Conservation (phyloP, 35 echinoderm and acorn worm genomes). For the Patiria miniata region DNA sequence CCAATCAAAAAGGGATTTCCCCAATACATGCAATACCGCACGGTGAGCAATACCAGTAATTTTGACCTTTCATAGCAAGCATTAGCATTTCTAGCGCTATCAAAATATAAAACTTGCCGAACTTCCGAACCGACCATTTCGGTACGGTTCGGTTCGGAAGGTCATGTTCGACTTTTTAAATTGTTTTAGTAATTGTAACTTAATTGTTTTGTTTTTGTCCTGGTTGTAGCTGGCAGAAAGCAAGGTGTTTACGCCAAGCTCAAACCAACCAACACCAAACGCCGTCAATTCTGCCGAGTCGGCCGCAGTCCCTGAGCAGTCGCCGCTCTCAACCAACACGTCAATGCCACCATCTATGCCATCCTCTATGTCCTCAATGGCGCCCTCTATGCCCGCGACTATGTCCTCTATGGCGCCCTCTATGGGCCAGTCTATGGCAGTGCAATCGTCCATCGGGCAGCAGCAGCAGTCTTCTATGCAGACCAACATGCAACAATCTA, state of each 20-base stretch:
- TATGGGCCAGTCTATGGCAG: conserved; percentile 15
- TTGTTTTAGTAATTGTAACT: no score
- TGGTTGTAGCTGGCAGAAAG: conserved; percentile 41
- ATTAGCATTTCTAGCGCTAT: no score
- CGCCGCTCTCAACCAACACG: not conserved
- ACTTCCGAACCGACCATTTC: no score
- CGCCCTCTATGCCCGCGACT: conserved; percentile 1
- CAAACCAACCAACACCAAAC: not conserved
- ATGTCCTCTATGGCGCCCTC: conserved; percentile 12
- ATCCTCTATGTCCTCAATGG: not conserved
- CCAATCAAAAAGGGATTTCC: no score
- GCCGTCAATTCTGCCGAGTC: not conserved
- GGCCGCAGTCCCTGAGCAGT: not conserved
- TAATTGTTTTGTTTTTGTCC: no score
- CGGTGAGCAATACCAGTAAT: no score
- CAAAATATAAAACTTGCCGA: no score
- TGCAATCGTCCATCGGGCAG: conserved; percentile 18
- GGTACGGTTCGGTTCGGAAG: no score
- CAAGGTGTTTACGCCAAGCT: conserved; percentile 41
- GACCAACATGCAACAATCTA: conserved; percentile 1
- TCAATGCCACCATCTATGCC: conserved; percentile 19
- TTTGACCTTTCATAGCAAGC: no score
- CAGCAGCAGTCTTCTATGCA: not conserved
- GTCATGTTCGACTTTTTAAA: no score
- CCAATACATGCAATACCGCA: no score